phyloP scores from a whole-genome alignment of 2,113 vertebrate species.

The Tringa solitaria region DNA sequence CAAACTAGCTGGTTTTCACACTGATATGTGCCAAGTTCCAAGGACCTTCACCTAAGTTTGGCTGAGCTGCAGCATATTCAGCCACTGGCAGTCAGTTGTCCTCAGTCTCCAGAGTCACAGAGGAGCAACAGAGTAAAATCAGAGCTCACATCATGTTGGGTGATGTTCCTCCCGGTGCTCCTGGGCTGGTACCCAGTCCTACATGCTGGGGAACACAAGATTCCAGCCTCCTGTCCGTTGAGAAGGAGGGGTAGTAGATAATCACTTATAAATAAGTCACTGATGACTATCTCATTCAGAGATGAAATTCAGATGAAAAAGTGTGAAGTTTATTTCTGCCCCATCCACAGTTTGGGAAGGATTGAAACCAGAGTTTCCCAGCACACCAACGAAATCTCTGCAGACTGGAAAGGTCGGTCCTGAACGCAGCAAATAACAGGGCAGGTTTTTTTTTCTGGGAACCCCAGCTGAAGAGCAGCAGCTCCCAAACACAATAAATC shows the following conservation, averaged over 20 bases:
- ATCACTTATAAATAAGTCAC: not conserved
- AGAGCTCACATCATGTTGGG: not conserved
- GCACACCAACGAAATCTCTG: not conserved
- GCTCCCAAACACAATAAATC: not conserved
- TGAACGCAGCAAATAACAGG: accelerated
- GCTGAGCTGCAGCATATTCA: not conserved
- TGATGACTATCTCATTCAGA: not conserved
- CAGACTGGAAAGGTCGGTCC: not conserved
- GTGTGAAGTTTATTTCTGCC: not conserved
- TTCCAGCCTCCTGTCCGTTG: accelerated
- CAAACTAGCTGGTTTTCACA: not conserved
- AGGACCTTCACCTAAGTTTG: not conserved
- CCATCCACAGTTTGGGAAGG: not conserved
- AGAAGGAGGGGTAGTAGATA: not conserved
- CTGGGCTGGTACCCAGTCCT: not conserved
- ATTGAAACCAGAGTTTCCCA: not conserved
- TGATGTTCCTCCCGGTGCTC: not conserved
- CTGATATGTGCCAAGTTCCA: not conserved
- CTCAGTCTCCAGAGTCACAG: not conserved
- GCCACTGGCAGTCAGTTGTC: not conserved
- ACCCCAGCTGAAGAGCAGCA: not conserved
- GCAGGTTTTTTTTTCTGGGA: not conserved
- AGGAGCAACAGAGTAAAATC: not conserved
- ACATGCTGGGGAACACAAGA: not conserved
- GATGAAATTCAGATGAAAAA: not conserved